Base-by-base conservation (phyloP, 2,888 invertebrate genomes). In the Anorthoa munda region DNA sequence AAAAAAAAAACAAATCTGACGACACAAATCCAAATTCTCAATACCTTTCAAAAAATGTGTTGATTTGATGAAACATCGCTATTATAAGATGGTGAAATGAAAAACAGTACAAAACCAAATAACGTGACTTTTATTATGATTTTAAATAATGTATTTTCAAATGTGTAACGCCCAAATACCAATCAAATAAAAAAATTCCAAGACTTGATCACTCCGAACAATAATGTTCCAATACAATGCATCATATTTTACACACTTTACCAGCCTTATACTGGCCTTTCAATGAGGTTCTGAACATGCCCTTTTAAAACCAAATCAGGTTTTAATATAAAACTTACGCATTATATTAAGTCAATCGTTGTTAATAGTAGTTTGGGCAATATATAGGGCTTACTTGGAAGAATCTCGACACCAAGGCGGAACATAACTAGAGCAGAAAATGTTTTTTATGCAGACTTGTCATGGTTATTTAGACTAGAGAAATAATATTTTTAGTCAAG, bases 331-430 rank as follows among this genome's bases (percentile, higher is more conserved):
- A 46, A 77, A 74, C 78, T 72, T 63, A 75, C 59, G 58, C 45
- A 67, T 67, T 12, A 46, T 26, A 68, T n/a, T 26, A 66, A 45
- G 2, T 71, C 50, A 64, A 31, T n/a, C 53, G 45, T 31, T 31
- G 26, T 65, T 67, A 73, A 31, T 58, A 60, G 46, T 3, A 53
- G 60, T 26, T 65, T 73, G 73, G 72, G 61, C 71, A 75, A 82
- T 64, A 74, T 50, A 72, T 23, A 51, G 48, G 67, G 58, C 84
- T 86, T 86, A 86, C 86, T 79, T 88, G 79, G 65, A 66, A 31
- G 71, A 31, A 23, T 74, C 75, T 55, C 74, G 86, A 56, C 70
- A 59, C 81, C 83, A 73, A 50, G 64, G 66, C 50, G 83, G 77
- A 46, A 79, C 23, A 26, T 78, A 84, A 75, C 87, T 82, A 80